Conservation (phyloP, 2,888 invertebrate species). For the Hedya salicella region DNA sequence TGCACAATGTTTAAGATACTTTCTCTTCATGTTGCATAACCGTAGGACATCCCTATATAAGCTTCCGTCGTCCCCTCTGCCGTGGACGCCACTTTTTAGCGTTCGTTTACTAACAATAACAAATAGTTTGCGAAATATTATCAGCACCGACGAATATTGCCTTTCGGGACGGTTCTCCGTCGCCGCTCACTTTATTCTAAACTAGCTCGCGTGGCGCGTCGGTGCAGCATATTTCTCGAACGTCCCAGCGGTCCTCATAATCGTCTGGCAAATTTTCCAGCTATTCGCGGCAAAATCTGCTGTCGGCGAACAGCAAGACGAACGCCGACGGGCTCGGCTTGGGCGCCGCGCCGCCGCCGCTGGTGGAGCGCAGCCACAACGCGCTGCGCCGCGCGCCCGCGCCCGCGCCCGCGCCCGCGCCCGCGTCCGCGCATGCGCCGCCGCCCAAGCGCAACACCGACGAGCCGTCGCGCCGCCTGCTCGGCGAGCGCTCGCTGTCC, state of each 20-base stretch:
- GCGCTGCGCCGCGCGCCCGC: slow-evolving; percentile 69
- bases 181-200: no score
- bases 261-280: slow-evolving; percentile 79
- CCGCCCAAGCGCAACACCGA: slow-evolving; percentile 74
- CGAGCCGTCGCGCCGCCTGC: slow-evolving; percentile 61
- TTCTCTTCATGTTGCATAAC: no score
- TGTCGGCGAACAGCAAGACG: slow-evolving; percentile 90
- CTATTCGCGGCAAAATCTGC: slow-evolving; percentile 94
- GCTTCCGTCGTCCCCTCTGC: not conserved
- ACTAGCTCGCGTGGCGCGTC: no score
- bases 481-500: slow-evolving; percentile 74
- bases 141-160: not conserved
- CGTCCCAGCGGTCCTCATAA: not conserved
- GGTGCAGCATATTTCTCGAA: not conserved
- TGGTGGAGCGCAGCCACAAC: slow-evolving; percentile 85
- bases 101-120: slow-evolving; percentile 1
- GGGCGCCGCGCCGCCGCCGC: slow-evolving; percentile 67
- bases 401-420: slow-evolving; percentile 63
- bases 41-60: no score
- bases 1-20: no score
- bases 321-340: slow-evolving; percentile 85
- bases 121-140: slow-evolving; percentile 1
- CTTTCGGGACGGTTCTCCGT: no score
- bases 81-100: not conserved
- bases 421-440: slow-evolving; percentile 52